phyloP scores from a whole-genome alignment of 2,888 invertebrate species.

The Ctena decussata region DNA sequence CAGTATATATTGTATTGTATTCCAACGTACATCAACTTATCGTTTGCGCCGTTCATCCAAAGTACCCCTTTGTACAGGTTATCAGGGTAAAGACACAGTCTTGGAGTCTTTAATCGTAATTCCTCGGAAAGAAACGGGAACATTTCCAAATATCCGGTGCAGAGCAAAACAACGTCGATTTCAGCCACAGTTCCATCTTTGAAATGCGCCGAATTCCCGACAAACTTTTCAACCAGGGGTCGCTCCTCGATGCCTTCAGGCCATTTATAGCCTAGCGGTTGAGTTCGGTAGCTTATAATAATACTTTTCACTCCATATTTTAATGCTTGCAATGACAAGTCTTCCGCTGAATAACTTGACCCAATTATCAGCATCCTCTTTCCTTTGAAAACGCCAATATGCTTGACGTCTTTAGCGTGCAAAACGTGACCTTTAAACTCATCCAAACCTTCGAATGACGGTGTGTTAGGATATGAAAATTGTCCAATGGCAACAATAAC shows the following conservation, averaged over 20 bases:
- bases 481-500: neutral
- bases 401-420: neutral
- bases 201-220: neutral
- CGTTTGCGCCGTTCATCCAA: neutral
- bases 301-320: neutral
- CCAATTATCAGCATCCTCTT: neutral
- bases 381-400: neutral
- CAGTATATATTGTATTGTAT: neutral
- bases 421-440: neutral
- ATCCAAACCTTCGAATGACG: neutral
- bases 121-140: neutral
- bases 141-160: neutral
- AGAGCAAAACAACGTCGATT: neutral
- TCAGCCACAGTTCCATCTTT: neutral
- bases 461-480: neutral
- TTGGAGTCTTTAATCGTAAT: neutral
- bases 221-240: neutral
- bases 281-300: neutral
- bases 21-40: neutral
- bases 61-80: neutral
- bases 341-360: neutral
- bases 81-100: neutral
- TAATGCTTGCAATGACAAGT: neutral
- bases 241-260: neutral
- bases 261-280: neutral